Base-by-base conservation (phyloP, 2,113 vertebrate species). In the Romanogobio albipinnatus region DNA sequence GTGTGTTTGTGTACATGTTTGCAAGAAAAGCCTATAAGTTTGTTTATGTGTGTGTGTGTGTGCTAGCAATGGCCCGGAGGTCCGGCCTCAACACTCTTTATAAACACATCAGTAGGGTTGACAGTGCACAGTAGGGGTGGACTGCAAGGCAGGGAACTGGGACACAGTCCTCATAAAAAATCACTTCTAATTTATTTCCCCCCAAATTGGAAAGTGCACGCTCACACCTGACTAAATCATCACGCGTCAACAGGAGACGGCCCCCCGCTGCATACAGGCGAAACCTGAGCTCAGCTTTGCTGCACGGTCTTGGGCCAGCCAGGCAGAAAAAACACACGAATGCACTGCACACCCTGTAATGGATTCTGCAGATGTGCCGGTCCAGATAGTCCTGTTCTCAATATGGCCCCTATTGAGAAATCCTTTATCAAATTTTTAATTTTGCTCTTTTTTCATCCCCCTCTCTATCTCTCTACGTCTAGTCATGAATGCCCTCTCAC, bases 151-250 rank as follows among this genome's bases (percentile, higher is more conserved):
- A 89, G 92, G 92, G 91, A 92, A 85, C 86, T 76, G 89, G 88
- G 96, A 97, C 95, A 94, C 95, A 96, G 94, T 95, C 94, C 96
- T 98, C 97, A 96, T 98, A 99, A 98, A 95, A 94, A 98, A 98
- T 97, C 95, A 96, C 96, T 97, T 96, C 95, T 97, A 97, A 99
- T 99, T 98, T 99, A 98, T 98, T 97, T 95, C 92, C 96, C 96
- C 95, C 95, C 95, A 98, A 99, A 99, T 99, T 98, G 97, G 97
- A 99, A 98, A 99, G 96, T 98, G 98, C 97, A 99, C 96, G 97
- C 98, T 98, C 97, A 98, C 98, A 99, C 98, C 98, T 99, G 98
- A 99, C 98, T 99, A 99, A 99, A 99, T 99, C 98, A 99, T 99
- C 98, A 99, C 94, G 91, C 95, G 96, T 97, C 98, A 97, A 97